Evolutionary conservation across 2,888 invertebrate species (phyloP).

Genomic region (Oligia fasciuncula): DNA sequence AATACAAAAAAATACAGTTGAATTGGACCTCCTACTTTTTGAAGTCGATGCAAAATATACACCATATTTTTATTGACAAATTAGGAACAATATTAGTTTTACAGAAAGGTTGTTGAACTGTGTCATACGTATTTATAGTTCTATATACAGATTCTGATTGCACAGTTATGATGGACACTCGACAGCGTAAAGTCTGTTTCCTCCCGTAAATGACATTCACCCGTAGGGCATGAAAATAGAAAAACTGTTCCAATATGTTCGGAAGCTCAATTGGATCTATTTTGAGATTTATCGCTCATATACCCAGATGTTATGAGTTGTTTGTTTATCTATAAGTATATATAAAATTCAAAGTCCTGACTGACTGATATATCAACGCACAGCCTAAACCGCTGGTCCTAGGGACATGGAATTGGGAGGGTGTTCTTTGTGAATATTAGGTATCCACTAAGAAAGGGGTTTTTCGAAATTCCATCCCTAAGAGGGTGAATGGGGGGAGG

Average conservation of each 20-base stretch:
- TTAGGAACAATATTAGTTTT: not conserved
- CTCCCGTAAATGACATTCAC: constrained; percentile 40
- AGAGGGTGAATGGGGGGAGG: no score
- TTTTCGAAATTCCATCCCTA: no score
- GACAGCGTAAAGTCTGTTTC: constrained; percentile 22
- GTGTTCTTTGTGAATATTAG: no score
- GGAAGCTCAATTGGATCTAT: not conserved
- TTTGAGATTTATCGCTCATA: not conserved
- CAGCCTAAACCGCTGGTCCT: no score
- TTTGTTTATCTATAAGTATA: not conserved
- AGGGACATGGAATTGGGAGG: no score
- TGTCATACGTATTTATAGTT: not conserved
- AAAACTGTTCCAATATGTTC: constrained; percentile 16
- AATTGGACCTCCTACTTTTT: no score
- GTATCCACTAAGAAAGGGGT: no score
- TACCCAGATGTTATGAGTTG: not conserved
- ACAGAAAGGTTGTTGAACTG: not conserved
- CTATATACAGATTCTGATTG: constrained; percentile 13
- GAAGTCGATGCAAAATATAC: not conserved
- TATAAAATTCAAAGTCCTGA: no score
- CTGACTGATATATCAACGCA: no score
- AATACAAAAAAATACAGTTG: no score
- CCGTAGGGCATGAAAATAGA: constrained; percentile 28
- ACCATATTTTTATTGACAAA: not conserved
- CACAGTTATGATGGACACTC: constrained; percentile 6